Evolutionary conservation across 2,888 invertebrate species (phyloP).

Genomic region (Drosophila cognata): DNA sequence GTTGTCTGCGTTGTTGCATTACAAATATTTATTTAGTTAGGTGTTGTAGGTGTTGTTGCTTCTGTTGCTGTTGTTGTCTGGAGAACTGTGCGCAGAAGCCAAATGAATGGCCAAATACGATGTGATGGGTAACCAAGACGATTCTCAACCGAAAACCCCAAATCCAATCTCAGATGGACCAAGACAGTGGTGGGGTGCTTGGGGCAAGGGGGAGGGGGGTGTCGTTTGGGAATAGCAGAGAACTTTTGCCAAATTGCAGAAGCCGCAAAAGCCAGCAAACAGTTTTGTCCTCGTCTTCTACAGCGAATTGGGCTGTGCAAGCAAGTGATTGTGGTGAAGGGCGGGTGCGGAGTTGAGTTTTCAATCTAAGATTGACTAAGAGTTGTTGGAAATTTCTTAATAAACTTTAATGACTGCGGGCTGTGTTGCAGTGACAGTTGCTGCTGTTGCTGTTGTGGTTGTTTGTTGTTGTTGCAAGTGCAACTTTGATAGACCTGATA

Average conservation of each 20-base stretch:
- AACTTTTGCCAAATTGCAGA: conserved; percentile 56
- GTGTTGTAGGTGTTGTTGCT: conserved; percentile 6
- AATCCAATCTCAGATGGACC: conserved; percentile 43
- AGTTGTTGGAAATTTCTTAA: conserved; percentile 70
- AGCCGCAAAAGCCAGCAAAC: conserved; percentile 51
- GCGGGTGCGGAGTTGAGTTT: neutral
- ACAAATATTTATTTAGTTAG: conserved; percentile 51
- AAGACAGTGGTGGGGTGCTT: neutral
- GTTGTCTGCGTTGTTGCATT: conserved; percentile 13
- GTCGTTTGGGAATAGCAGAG: conserved; percentile 1
- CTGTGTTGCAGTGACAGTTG: conserved; percentile 56
- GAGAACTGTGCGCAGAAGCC: neutral
- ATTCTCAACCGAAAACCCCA: conserved; percentile 4
- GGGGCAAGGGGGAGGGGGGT: neutral
- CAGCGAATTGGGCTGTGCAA: conserved; percentile 34
- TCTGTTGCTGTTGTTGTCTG: neutral
- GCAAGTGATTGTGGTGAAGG: neutral
- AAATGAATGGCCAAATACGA: conserved; percentile 25
- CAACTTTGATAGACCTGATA: conserved; percentile 73
- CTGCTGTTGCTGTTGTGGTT: conserved; percentile 20
- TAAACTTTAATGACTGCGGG: conserved; percentile 79
- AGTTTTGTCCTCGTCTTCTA: conserved; percentile 40
- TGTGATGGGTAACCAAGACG: conserved; percentile 1
- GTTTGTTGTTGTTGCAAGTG: conserved; percentile 32
- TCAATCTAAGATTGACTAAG: conserved; percentile 43